These are phyloP conservation scores for Acleris cristana DNA, from an alignment of 2,888 invertebrate genomes.

Conservation along the genomic window DNA sequence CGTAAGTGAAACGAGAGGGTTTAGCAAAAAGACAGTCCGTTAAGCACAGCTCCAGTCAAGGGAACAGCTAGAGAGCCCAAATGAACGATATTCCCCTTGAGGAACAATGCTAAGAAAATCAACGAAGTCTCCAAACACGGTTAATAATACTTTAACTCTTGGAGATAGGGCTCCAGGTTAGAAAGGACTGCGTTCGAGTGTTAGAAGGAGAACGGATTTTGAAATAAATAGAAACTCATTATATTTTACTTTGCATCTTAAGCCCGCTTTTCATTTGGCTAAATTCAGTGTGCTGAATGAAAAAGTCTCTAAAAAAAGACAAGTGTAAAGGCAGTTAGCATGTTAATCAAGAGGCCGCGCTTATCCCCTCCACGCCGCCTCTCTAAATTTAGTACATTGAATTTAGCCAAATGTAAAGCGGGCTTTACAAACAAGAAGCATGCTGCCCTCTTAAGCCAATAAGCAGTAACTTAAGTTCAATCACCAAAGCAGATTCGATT, in stretches of 20 bases:
- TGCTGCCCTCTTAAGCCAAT: no score
- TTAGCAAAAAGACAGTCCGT: constrained; percentile 22
- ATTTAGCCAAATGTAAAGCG: no score
- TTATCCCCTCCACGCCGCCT: no score
- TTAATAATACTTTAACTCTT: background rate
- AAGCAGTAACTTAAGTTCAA: no score
- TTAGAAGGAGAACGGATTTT: background rate
- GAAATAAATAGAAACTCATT: constrained; percentile 6
- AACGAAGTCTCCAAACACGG: background rate
- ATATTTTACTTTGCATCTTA: background rate
- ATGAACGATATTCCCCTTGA: constrained; percentile 23
- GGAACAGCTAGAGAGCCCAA: constrained; percentile 13
- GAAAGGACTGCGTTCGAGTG: background rate
- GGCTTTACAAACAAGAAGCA: background rate
- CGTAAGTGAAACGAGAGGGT: constrained; percentile 11
- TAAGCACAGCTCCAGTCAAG: constrained; percentile 6
- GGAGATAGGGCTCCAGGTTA: background rate
- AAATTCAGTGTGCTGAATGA: no score
- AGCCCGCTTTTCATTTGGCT: no score
- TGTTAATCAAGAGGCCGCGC: no score
- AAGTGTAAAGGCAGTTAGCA: no score
- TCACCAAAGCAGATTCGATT: no score
- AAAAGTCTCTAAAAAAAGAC: no score
- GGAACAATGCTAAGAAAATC: constrained; percentile 15
- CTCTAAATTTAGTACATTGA: no score